Evolutionary conservation across 2,888 invertebrate species (phyloP), one percentile per base, ranked within the genome.

Genomic region (Gerris lacustris): DNA sequence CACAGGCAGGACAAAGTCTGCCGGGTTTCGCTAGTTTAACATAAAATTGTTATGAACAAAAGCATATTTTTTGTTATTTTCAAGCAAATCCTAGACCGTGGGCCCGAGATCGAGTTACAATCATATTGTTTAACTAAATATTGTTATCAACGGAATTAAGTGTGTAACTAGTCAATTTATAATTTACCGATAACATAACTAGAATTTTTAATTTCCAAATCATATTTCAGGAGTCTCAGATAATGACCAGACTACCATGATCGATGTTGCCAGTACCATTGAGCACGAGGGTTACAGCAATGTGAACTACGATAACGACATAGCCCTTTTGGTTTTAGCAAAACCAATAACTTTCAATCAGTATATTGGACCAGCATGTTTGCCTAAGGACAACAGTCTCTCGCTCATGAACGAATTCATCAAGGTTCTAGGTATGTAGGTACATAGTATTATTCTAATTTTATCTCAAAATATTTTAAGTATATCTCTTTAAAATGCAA

Each of bases 261-360:
- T 15, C 67, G 45, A 45, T 5, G 67, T 67, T 7, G 18, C 15
- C 9, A 43, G 17, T 7, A 31, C 31, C n/a, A 44, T 67, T 31
- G 45, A 67, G 15, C 67, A 67, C 45, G 44, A 43, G 44, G 44
- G 31, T 7, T 67, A 67, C 67, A 44, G 31, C 67, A 44, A 9
- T 11, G 5, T 4, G 44, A 43, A n/a, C 67, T 43, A 67, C 67
- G 44, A 67, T 31, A 67, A 67, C 44, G 67, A 67, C 44, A 67
- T 67, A 67, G 44, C 67, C 17, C 31, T 67, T 5, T 44, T 67
- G 11, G 67, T 67, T 15, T 7, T 67, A 11, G 67, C 67, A 11
- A 45, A 31, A 44, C 44, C 45, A 7, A 67, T 67, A 2, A 17
- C n/a, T 7, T 67, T 67, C 67, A 67, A 67, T 44, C 67, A 67